Percentiles rank a stretch among this genome's conserved stretches.
Conservation (phyloP, 2,113 vertebrate genomes). For the Anguilla rostrata region DNA sequence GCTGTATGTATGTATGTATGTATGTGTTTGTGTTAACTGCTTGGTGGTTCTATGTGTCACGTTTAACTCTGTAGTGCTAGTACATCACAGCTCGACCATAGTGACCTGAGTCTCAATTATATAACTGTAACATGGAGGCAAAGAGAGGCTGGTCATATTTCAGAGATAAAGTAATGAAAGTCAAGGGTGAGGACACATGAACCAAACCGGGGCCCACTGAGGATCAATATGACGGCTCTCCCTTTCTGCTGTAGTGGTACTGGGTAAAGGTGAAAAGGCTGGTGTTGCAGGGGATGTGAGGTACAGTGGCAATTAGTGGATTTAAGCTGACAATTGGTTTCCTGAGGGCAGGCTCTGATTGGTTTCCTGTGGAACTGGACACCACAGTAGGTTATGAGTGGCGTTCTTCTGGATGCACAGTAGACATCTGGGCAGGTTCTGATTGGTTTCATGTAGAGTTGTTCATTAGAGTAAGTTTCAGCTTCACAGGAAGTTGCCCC, state of each 20-base stretch:
- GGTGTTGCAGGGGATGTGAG: neutral
- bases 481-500: neutral
- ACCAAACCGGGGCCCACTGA: neutral
- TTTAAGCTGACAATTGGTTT: neutral
- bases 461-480: neutral
- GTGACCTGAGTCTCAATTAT: neutral
- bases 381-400: neutral
- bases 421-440: neutral
- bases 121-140: neutral
- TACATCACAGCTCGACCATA: neutral
- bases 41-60: neutral
- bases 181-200: neutral
- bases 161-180: neutral
- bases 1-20: too few species aligned
- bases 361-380: neutral
- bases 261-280: neutral
- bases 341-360: neutral
- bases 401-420: neutral
- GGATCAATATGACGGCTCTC: neutral
- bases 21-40: too few species aligned
- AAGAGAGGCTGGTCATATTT: neutral
- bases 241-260: too few species aligned
- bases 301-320: neutral
- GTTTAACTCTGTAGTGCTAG: neutral
- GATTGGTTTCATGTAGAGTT: neutral